These are phyloP conservation scores for Leptoclinus maculatus DNA, from an alignment of 2,797 vertebrate genomes.

Conservation along the genomic window DNA sequence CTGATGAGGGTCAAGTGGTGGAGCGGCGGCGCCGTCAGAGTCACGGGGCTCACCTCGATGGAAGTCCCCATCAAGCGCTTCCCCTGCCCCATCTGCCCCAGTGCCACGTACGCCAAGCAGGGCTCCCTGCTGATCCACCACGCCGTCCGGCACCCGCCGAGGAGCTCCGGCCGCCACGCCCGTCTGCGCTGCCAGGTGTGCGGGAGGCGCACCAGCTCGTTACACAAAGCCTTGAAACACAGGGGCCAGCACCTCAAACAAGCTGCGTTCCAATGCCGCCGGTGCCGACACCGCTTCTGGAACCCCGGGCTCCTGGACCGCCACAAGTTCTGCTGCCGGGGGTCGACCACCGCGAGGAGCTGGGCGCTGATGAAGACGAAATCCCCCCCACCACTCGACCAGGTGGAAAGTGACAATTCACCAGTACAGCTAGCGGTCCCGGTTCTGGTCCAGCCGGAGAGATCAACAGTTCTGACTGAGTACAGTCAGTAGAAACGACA, in stretches of 20 bases:
- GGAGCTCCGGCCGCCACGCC: conserved; percentile 69
- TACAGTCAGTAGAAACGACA: conserved; percentile 76
- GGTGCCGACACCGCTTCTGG: conserved; percentile 84
- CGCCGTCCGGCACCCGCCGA: conserved; percentile 77
- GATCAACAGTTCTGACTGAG: conserved; percentile 80
- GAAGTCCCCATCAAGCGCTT: conserved; percentile 81
- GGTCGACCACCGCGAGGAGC: conserved; percentile 9
- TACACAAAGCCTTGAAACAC: conserved; percentile 82
- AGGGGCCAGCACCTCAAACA: conserved; percentile 80
- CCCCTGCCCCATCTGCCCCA: conserved; percentile 84
- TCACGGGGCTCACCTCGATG: conserved; percentile 80
- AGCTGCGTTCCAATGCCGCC: conserved; percentile 81
- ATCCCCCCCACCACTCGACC: conserved; percentile 29
- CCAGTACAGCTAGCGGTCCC: conserved; percentile 60
- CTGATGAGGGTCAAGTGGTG: conserved; percentile 72
- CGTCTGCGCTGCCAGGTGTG: conserved; percentile 82
- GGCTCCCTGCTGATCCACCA: conserved; percentile 81
- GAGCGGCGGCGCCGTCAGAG: conserved; percentile 76
- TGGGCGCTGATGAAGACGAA: conserved; percentile 70
- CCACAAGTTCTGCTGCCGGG: conserved; percentile 82
- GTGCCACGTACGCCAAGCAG: conserved; percentile 77
- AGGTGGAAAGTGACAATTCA: conserved; percentile 42
- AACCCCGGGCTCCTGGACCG: conserved; percentile 78
- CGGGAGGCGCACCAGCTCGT: conserved; percentile 71
- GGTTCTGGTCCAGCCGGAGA: conserved; percentile 72